Evolutionary conservation across 2,113 vertebrate genomes (phyloP).

Genomic region (Microcebus tavaratra): DNA sequence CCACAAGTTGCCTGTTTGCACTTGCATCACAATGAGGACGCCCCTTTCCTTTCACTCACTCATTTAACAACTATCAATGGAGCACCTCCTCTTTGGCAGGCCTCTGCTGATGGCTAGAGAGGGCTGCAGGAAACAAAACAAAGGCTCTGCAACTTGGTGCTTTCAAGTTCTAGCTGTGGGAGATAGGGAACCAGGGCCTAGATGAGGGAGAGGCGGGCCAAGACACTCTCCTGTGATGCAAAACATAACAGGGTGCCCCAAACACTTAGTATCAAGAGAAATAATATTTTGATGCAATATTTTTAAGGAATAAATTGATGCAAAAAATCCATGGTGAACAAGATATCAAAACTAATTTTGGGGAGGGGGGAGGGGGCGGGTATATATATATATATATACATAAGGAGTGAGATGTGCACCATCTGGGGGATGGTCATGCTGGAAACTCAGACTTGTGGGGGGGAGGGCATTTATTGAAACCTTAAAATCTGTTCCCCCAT

Average conservation of each 20-base stretch:
- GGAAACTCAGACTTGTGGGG: no score
- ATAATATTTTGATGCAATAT: neutral
- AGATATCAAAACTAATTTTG: neutral
- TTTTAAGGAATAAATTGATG: neutral
- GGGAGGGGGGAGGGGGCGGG: no score
- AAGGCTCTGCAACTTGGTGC: rapidly evolving
- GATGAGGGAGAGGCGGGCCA: neutral
- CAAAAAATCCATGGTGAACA: neutral
- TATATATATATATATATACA: no score
- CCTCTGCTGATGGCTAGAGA: neutral
- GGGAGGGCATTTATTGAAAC: no score
- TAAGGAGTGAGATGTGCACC: no score
- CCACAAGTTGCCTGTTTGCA: neutral
- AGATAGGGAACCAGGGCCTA: neutral
- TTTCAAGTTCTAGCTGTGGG: neutral
- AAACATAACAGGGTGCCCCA: neutral
- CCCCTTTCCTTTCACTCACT: neutral
- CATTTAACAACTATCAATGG: neutral
- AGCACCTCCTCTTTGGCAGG: neutral
- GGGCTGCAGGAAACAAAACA: neutral
- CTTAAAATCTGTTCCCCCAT: no score
- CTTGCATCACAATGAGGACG: neutral
- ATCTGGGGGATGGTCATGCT: no score
- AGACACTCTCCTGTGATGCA: neutral
- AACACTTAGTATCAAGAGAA: neutral